These are phyloP conservation scores for Hypomecis punctinalis DNA, from an alignment of 2,888 invertebrate species.

Conservation along the genomic window DNA sequence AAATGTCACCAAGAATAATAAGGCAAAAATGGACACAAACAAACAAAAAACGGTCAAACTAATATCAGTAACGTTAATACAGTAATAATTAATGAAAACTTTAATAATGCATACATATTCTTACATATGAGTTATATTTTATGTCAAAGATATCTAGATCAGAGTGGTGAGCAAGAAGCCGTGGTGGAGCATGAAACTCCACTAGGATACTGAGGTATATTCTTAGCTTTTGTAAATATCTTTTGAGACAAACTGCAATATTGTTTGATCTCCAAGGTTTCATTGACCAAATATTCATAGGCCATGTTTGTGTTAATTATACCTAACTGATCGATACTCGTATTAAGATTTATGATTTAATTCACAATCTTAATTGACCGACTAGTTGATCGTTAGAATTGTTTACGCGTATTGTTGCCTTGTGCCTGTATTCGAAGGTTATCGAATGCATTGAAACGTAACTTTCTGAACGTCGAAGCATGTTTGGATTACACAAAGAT, in stretches of 20 bases:
- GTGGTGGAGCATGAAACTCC: too few species aligned
- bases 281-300: conserved; percentile 14
- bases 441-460: conserved; percentile 9
- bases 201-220: too few species aligned
- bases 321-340: conserved; percentile 9
- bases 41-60: too few species aligned
- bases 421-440: conserved; percentile 31
- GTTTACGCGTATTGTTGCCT: conserved; percentile 28
- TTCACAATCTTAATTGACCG: conserved; percentile 32
- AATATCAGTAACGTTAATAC: too few species aligned
- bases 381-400: conserved; percentile 30
- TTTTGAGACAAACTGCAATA: conserved; percentile 25
- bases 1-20: too few species aligned
- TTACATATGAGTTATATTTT: too few species aligned
- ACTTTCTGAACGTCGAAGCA: conserved; percentile 18
- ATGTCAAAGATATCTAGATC: too few species aligned
- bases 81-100: too few species aligned
- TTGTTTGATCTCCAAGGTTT: conserved; percentile 13
- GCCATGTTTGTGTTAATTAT: conserved; percentile 20
- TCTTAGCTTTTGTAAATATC: background rate
- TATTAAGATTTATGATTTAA: conserved; percentile 33
- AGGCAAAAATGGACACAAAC: too few species aligned
- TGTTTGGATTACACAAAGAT: conserved; percentile 25
- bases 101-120: too few species aligned
- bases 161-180: too few species aligned